Base-by-base conservation (phyloP, 2,888 invertebrate species). In the Ennomos quercinarius region DNA sequence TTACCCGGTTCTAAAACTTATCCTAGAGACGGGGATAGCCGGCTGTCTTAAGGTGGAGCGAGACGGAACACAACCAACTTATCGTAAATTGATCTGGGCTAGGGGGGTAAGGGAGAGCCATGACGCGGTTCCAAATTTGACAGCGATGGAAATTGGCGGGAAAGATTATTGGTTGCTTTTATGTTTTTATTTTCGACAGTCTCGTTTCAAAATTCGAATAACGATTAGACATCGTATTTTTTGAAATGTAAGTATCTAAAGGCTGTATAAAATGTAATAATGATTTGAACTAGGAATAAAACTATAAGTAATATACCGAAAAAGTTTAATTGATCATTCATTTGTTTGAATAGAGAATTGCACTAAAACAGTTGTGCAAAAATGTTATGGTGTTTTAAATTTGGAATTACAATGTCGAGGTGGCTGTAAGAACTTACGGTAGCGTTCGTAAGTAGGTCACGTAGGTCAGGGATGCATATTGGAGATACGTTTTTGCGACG, bases 141-240 rank as follows among this genome's bases (percentile, higher is more conserved):
- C 92, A 91, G 90, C 89, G 84, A 92, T 90, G 89, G 89, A 90
- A 91, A 91, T 92, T 91, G 92, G 90, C 91, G 91, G 87, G 87
- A 89, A 90, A 89, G 84, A 89, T 91, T 91, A 89, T 87, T 87
- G 87, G 86, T 85, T 78, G 82, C 60, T 59, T 66, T 71, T 72
- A 66, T 49, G 68, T 74, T 76, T 66, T 64, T 57, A 57, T 58
- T 57, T 47, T 47, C 36, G 44, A 45, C 48, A 58, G 52, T 46
- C 43, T 17, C 41, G 36, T 51, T 64, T 61, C 37, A 41, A 65
- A 67, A 64, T 58, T 65, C 59, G 57, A 65, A 62, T 63, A 49
- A 43, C 35, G 10, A 55, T 57, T 36, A 58, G 67, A 72, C 68
- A 69, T 67, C 67, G 71, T 50, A 60, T 56, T 54, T 47, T n/a